Conservation (phyloP, 2,888 invertebrate species). For the Zhuqinia jingwanae region DNA sequence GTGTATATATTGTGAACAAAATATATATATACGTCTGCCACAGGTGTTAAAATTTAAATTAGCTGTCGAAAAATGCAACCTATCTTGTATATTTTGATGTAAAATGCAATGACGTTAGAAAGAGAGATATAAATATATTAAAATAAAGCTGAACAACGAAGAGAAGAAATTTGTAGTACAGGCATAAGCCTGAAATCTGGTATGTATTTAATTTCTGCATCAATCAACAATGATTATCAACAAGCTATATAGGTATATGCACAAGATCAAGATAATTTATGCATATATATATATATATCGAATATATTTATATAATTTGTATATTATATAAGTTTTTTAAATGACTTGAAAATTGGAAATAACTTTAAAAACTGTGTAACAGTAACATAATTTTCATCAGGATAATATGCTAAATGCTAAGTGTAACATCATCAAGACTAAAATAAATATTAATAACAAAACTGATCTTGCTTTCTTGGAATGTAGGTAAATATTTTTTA, state of each 20-base stretch:
- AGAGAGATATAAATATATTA: conserved; percentile 8
- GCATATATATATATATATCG: neutral
- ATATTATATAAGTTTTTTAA: neutral
- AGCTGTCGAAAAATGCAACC: too few relatives aligned
- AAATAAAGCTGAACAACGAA: conserved; percentile 52
- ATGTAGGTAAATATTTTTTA: neutral
- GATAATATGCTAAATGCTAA: neutral
- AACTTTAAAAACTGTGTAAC: conserved; percentile 4
- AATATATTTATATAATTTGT: conserved; percentile 1
- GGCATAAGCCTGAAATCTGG: conserved; percentile 13
- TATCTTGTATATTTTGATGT: too few relatives aligned
- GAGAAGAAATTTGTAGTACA: neutral
- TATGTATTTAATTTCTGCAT: conserved; percentile 45
- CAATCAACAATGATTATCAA: conserved; percentile 40
- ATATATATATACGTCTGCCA: too few relatives aligned
- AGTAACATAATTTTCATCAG: neutral
- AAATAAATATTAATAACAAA: conserved; percentile 5
- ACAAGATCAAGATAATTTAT: conserved; percentile 24
- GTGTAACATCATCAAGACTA: conserved; percentile 28
- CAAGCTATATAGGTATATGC: conserved; percentile 6
- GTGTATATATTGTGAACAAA: too few relatives aligned
- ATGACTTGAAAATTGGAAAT: conserved; percentile 44
- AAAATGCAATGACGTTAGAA: too few relatives aligned
- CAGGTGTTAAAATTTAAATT: too few relatives aligned
- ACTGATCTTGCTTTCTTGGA: neutral